Percentiles rank a stretch among this genome's conserved stretches.
phyloP scores from a whole-genome alignment of 2,888 invertebrate genomes.

The Phymatocera aterrima region DNA sequence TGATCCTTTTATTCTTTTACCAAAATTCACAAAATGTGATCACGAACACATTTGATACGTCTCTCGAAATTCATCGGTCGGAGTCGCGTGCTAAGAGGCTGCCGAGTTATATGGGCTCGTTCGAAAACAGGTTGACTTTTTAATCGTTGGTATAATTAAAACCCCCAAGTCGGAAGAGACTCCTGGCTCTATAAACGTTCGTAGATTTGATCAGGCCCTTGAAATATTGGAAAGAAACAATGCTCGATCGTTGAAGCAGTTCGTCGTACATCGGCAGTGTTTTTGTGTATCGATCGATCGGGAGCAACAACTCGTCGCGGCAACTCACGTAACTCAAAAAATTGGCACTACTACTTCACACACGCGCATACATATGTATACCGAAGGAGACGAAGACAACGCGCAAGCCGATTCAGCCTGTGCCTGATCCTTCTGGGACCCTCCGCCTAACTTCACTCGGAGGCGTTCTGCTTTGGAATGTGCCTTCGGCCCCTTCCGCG shows the following conservation, averaged over 20 bases:
- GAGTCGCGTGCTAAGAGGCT: not conserved
- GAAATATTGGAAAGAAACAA: not conserved
- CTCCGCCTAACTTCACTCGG: conserved; percentile 68
- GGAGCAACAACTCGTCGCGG: not conserved
- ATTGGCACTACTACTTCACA: not conserved
- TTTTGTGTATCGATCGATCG: too few species aligned
- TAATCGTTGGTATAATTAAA: conserved; percentile 22
- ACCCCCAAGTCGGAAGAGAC: not conserved
- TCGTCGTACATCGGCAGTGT: too few species aligned
- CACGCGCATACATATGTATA: not conserved
- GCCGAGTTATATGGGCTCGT: not conserved
- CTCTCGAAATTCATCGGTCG: not conserved
- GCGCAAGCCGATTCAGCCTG: conserved; percentile 14
- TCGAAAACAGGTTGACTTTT: conserved; percentile 5
- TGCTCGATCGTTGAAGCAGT: not conserved
- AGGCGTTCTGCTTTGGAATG: conserved; percentile 70
- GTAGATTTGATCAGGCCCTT: not conserved
- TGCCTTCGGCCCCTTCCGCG: conserved; percentile 65
- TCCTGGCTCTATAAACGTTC: not conserved
- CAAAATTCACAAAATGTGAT: not conserved
- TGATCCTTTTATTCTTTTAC: too few species aligned
- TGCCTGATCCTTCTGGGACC: conserved; percentile 53
- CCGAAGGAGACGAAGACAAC: not conserved
- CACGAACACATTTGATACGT: not conserved
- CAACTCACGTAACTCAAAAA: not conserved